phyloP scores from a whole-genome alignment of 2,888 invertebrate species.

The Chouioia cunea region DNA sequence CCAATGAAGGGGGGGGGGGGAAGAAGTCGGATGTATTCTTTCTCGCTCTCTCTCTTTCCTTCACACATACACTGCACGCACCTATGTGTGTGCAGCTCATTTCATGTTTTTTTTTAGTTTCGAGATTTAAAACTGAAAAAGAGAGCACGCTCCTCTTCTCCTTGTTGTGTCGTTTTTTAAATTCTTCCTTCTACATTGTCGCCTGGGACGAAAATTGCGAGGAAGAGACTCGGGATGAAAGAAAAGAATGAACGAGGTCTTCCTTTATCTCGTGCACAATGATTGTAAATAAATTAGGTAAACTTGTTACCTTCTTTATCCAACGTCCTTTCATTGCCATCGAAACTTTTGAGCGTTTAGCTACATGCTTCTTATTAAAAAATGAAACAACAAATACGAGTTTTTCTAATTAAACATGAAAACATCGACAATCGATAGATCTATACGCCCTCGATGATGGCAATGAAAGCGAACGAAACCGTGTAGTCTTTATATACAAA shows the following conservation, averaged over 20 bases:
- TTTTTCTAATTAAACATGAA: no score
- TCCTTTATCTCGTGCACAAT: background rate
- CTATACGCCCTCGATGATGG: background rate
- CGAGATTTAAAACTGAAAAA: constrained; percentile 9
- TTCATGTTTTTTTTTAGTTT: constrained; percentile 3
- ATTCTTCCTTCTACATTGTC: background rate
- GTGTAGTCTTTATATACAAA: constrained; percentile 29
- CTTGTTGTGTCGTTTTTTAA: background rate
- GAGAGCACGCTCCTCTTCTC: background rate
- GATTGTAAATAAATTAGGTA: constrained; percentile 18
- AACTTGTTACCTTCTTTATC: no score
- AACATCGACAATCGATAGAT: no score
- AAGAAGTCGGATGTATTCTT: constrained; percentile 40
- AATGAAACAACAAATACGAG: no score
- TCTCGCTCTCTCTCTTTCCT: constrained; percentile 28
- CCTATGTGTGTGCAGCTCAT: background rate
- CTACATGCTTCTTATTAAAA: no score
- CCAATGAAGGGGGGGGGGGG: background rate
- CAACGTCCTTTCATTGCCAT: no score
- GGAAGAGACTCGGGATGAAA: background rate
- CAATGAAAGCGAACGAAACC: constrained; percentile 19
- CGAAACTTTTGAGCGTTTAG: no score
- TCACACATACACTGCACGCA: background rate
- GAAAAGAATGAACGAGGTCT: constrained; percentile 4
- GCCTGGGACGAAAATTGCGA: background rate